phyloP scores from a whole-genome alignment of 92 coral and sea anemone species.

The Zoanthus sociatus region DNA sequence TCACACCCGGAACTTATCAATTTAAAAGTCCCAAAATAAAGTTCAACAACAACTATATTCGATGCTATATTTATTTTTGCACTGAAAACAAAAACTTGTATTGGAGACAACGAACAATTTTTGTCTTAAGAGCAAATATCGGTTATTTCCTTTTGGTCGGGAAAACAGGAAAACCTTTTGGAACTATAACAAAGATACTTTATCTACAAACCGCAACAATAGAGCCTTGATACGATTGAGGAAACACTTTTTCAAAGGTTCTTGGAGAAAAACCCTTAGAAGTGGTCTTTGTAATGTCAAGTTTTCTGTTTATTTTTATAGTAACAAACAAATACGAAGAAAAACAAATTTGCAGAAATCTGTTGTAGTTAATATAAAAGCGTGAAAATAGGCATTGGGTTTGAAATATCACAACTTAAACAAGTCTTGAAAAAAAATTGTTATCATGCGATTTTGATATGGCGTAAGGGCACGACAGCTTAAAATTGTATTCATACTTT shows the following conservation, averaged over 20 bases:
- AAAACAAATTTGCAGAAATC: neutral
- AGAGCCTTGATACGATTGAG: neutral
- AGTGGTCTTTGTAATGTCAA: no score
- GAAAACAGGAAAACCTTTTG: neutral
- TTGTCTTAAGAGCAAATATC: constrained; percentile 5
- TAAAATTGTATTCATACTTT: neutral
- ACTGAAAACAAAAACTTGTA: neutral
- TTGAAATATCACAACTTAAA: neutral
- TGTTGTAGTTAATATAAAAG: neutral
- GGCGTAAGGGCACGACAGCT: neutral
- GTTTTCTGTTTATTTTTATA: no score
- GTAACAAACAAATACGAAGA: neutral
- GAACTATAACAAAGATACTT: constrained; percentile 3
- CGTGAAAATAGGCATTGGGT: no score
- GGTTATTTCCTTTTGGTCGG: neutral
- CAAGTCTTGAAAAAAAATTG: neutral
- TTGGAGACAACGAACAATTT: neutral
- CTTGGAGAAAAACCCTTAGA: neutral
- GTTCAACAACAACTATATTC: no score
- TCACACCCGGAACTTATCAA: neutral
- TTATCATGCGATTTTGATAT: neutral
- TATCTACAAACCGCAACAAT: neutral
- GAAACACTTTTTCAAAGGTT: neutral
- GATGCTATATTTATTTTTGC: neutral
- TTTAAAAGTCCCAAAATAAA: neutral